These are phyloP conservation scores for Poecilia gillii DNA, from an alignment of 2,797 vertebrate species.

Conservation along the genomic window DNA sequence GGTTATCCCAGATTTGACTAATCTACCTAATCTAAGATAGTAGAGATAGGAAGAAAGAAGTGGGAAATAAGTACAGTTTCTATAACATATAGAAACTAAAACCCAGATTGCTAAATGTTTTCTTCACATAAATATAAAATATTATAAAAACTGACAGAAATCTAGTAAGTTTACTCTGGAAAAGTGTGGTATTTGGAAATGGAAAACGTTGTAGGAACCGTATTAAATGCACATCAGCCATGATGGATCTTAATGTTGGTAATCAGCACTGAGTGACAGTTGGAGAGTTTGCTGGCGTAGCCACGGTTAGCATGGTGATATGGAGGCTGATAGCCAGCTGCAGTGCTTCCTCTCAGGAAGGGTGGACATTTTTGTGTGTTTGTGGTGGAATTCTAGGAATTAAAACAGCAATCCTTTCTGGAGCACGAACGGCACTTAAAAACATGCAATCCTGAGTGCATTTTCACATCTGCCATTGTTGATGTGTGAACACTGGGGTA, in stretches of 20 bases:
- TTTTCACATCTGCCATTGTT: constrained; percentile 30
- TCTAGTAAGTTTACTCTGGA: background rate
- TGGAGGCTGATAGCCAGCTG: constrained; percentile 12
- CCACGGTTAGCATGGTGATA: constrained; percentile 16
- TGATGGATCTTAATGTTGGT: background rate
- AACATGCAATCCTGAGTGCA: constrained; percentile 13
- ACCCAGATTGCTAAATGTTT: background rate
- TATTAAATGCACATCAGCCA: background rate
- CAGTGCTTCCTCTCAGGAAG: constrained; percentile 69
- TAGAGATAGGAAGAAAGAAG: too few relatives aligned
- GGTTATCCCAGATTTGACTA: too few relatives aligned
- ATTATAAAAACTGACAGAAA: background rate
- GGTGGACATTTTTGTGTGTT: constrained; percentile 38
- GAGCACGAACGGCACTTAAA: constrained; percentile 17
- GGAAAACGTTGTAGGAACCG: background rate
- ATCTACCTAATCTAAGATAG: too few relatives aligned
- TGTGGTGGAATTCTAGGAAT: constrained; percentile 65
- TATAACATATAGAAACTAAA: background rate
- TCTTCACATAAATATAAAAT: background rate
- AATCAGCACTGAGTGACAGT: constrained; percentile 2
- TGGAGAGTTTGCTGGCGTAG: constrained; percentile 15
- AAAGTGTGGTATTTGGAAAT: background rate
- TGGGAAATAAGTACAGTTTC: too few relatives aligned
- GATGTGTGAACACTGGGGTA: background rate
- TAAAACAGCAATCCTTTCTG: constrained; percentile 50